Base-by-base conservation (phyloP, 2,797 vertebrate species). In the Neosilurus mollespiculum region DNA sequence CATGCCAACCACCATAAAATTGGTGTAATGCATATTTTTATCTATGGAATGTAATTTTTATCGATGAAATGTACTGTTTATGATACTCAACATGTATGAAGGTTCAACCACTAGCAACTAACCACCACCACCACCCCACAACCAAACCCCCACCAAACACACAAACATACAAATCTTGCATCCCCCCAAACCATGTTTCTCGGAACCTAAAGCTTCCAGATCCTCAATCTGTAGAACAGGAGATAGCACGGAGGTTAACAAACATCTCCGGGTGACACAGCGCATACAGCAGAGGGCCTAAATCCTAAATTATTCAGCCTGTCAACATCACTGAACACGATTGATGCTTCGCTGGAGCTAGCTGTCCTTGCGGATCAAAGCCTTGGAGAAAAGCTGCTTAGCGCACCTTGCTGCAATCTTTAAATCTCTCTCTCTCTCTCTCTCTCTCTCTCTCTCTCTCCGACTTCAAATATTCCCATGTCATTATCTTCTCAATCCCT, bases 281-380 rank as follows among this genome's bases (percentile, higher is more conserved):
- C 67, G 12, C 56, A 70, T 67, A 56, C 24, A 14, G 78, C 15
- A 64, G 58, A 65, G 62, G 77, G 66, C 24, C 61, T 78, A 64
- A 80, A 67, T 65, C 81, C 54, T 61, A 78, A 89, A 89, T 87
- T 87, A 89, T 89, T 89, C 85, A 86, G 82, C 78, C 62, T 81
- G 69, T 81, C 71, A 79, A 81, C 82, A 64, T 81, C 80, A 73
- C 82, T 79, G 82, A 82, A 86, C 82, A 82, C 81, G 82, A 88
- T 76, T 87, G 85, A 87, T 88, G 80, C 85, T 86, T 84, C 80
- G 80, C 80, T 72, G 81, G 83, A 30, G 72, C 67, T 51, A 49
- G 53, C 67, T 77, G 82, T 82, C 83, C 70, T 15, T 14, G 58
- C 26, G 83, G 86, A 90, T 88, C 76, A 89, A 89, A 90, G 83